Conservation (phyloP, 2,888 invertebrate species). For the Cheilosia urbana region DNA sequence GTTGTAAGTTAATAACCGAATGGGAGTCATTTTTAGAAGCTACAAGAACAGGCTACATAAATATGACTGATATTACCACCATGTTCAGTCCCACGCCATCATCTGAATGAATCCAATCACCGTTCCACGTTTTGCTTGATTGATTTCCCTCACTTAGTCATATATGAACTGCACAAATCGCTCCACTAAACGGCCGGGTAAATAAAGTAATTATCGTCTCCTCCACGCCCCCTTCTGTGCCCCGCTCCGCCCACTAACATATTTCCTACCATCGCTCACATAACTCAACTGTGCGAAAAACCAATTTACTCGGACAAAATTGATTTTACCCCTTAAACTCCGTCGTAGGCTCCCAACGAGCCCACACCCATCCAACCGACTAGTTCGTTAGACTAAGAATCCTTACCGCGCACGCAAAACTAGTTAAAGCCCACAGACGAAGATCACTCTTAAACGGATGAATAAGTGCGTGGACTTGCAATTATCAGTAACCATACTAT, state of each 20-base stretch:
- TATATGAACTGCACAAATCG: neutral
- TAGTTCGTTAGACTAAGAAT: conserved; percentile 45
- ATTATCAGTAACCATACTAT: conserved; percentile 35
- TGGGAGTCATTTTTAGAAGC: too few relatives aligned
- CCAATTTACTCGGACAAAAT: conserved; percentile 66
- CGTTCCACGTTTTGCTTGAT: neutral
- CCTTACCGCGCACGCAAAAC: conserved; percentile 22
- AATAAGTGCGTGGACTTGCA: conserved; percentile 64
- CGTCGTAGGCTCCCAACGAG: conserved; percentile 50
- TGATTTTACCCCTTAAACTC: conserved; percentile 61
- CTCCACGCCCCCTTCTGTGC: conserved; percentile 48
- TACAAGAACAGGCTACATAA: too few relatives aligned
- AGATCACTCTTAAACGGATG: conserved; percentile 58
- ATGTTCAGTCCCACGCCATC: neutral
- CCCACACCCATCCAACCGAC: conserved; percentile 61
- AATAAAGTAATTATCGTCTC: conserved; percentile 67
- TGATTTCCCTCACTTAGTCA: neutral
- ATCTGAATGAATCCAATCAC: conserved; percentile 18
- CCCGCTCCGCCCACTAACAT: conserved; percentile 42
- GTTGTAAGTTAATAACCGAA: too few relatives aligned
- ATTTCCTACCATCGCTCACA: conserved; percentile 6
- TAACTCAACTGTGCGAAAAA: conserved; percentile 19
- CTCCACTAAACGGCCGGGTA: conserved; percentile 4
- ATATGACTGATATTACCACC: neutral
- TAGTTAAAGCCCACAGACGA: conserved; percentile 43